A percentile compares a stretch with the other conserved stretches of the same genome.
Conservation (phyloP, 1,140 invertebrate species). For the Eubasilissa regina region DNA sequence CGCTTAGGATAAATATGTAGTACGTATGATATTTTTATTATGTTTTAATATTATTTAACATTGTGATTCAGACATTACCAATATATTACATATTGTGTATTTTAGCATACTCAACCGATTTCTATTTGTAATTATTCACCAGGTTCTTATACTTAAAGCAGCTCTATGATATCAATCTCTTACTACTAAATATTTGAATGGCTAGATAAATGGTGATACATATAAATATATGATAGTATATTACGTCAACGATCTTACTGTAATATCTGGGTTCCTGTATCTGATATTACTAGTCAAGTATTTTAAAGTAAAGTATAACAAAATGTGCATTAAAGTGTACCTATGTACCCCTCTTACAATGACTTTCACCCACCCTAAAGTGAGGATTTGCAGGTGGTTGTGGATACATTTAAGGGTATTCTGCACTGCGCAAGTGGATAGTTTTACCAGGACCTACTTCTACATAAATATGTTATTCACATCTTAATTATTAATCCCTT, state of each 20-base stretch:
- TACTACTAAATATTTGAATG: conserved; percentile 17
- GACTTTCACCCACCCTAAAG: neutral
- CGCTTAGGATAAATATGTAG: too few species aligned
- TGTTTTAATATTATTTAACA: too few species aligned
- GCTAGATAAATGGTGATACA: conserved; percentile 36
- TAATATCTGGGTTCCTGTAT: conserved; percentile 21
- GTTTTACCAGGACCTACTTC: neutral
- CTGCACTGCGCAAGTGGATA: neutral
- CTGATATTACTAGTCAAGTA: conserved; percentile 12
- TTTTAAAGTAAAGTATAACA: too few species aligned
- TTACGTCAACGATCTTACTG: conserved; percentile 23
- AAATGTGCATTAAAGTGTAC: too few species aligned
- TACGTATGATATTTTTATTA: too few species aligned
- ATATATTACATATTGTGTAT: too few species aligned
- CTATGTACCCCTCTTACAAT: neutral
- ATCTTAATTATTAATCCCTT: conserved; percentile 21
- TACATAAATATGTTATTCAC: neutral
- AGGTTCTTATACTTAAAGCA: too few species aligned
- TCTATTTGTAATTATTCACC: too few species aligned
- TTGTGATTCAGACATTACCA: too few species aligned
- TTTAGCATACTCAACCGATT: too few species aligned
- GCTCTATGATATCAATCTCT: neutral
- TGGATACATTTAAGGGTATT: neutral
- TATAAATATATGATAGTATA: conserved; percentile 16
- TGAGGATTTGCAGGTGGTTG: neutral